Conservation (phyloP, 2,113 vertebrate species). For the Accipiter virgatus region DNA sequence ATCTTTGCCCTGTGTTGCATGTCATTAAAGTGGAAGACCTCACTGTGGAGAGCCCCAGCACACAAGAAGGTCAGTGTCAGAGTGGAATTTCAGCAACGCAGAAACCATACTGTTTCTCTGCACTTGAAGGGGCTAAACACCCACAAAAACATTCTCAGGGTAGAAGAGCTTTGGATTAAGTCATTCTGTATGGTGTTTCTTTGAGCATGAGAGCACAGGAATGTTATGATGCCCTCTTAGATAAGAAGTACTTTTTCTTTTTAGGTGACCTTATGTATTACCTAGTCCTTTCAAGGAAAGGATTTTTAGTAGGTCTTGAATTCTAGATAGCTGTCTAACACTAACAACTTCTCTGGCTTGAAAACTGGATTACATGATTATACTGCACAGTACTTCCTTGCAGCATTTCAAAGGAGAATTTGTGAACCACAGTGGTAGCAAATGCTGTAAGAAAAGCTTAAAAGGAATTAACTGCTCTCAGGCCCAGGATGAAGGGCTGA, state of each 20-base stretch:
- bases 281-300: background rate
- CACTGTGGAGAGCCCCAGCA: fast-evolving
- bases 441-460: background rate
- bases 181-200: fast-evolving
- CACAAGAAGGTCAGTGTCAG: background rate
- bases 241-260: background rate
- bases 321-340: background rate
- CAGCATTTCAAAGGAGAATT: background rate
- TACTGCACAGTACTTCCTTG: background rate
- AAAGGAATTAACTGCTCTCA: background rate
- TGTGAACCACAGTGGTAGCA: background rate
- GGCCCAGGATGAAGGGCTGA: background rate
- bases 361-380: background rate
- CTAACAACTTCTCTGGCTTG: background rate
- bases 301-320: background rate
- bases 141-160: background rate
- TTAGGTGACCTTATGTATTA: background rate
- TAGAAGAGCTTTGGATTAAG: background rate
- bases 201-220: background rate
- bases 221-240: background rate
- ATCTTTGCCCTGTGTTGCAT: background rate
- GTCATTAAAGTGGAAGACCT: background rate
- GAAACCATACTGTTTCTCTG: background rate
- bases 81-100: background rate
- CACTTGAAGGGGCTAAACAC: background rate